Evolutionary conservation across 2,888 invertebrate genomes (phyloP), one percentile per base, ranked within the genome.

Genomic region (Leptothorax acervorum): DNA sequence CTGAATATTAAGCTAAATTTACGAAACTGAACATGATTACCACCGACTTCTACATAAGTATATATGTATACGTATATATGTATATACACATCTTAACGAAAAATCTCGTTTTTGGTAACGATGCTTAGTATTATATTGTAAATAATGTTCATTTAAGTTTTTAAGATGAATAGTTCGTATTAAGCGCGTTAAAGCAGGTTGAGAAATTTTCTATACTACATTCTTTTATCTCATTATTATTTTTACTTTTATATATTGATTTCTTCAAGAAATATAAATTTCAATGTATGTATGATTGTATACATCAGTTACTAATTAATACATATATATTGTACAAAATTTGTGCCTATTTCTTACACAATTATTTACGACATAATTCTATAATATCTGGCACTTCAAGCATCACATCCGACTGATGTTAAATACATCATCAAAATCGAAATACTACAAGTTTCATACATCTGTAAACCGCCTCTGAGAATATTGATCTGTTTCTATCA

Each of bases 1-100:
- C 87, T 89, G 89, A 89, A 86, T 87, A 83, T 79, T 85, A 83
- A 71, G 70, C 79, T 78, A 84, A 87, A 74, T 82, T 65, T 79
- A 78, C 75, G 35, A 53, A 63, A 82, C 57, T 79, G 63, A 31
- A 48, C 39, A 48, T 48, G 12, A 84, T 60, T 68, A 68, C 23
- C 23, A 68, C 5, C 45, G 45, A 79, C 60, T 68, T 68, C 23
- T 23, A n/a, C 4, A n/a, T 23, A 57, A 73, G 45, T 12, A 48
- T 66, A 63, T 70, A 60, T 75, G 79, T 65, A 60, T 53, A 28
- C 48, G 57, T 76, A 71, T 45, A 39, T 45, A 53, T 23, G 23
- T 23, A 23, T 23, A 23, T 23, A 23, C 23, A 23, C 23, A 23
- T 53, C 28, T 5, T 78, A 66, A 66, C 11, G 1, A 45, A 28